Percentiles rank a stretch among this genome's conserved stretches.
Conservation (phyloP, 2,888 invertebrate species). For the Dorcus hopei region DNA sequence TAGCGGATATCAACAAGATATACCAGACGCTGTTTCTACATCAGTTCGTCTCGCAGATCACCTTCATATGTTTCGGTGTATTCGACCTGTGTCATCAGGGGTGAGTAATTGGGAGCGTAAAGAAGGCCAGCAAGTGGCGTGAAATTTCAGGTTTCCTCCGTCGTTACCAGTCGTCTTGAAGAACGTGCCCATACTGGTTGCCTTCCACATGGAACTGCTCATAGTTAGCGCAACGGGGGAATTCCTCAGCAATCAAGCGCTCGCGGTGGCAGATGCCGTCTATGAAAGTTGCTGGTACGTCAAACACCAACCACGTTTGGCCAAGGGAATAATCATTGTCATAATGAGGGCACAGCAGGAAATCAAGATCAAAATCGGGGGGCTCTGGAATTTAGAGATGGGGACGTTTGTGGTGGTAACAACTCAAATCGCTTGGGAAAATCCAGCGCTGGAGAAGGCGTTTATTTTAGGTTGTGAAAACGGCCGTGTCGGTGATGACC, state of each 20-base stretch:
- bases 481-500: not conserved
- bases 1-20: no score
- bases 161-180: not conserved
- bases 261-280: not conserved
- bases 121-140: no score
- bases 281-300: not conserved
- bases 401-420: not conserved
- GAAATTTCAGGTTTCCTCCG: not conserved
- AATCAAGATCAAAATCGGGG: not conserved
- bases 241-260: not conserved
- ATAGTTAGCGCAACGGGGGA: not conserved
- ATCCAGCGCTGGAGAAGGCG: not conserved
- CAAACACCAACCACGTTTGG: not conserved
- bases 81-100: no score
- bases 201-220: not conserved
- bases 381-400: not conserved
- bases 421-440: not conserved
- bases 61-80: no score
- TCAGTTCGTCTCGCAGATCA: no score
- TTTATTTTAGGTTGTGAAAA: not conserved
- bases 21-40: no score
- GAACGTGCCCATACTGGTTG: not conserved
- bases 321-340: not conserved
- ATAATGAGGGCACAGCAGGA: not conserved
- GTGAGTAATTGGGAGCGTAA: no score